phyloP scores from a whole-genome alignment of 2,113 vertebrate genomes.

The Dasyurus viverrinus region DNA sequence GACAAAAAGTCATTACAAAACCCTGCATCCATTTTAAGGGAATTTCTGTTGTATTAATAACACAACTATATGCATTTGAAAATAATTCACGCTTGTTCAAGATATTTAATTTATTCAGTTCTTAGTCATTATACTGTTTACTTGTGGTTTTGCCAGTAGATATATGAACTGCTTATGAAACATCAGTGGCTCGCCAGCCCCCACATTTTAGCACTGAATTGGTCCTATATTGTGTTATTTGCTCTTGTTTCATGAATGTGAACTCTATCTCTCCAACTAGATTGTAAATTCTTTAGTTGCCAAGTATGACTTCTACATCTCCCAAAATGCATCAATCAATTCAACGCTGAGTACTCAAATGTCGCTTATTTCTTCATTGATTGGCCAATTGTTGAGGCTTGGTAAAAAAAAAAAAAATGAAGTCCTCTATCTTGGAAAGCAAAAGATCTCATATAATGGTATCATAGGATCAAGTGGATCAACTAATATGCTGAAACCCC shows the following conservation, averaged over 20 bases:
- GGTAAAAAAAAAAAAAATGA: not conserved
- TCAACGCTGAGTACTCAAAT: not conserved
- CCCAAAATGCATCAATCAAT: not conserved
- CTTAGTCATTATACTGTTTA: not conserved
- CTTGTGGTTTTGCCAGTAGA: not conserved
- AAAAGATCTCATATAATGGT: not conserved
- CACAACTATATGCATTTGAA: not conserved
- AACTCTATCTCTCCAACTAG: not conserved
- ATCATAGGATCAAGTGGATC: not conserved
- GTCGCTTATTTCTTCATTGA: not conserved
- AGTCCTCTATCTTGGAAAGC: not conserved
- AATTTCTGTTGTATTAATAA: not conserved
- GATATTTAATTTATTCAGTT: not conserved
- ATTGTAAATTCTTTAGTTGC: not conserved
- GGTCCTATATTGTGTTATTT: not conserved
- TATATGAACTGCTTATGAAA: not conserved
- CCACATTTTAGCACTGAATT: not conserved
- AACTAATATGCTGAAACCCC: not conserved
- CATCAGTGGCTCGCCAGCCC: not conserved
- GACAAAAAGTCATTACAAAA: not conserved
- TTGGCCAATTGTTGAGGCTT: not conserved
- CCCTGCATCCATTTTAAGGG: not conserved
- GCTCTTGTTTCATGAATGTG: not conserved
- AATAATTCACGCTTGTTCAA: not conserved
- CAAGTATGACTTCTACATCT: not conserved